Base-by-base conservation (phyloP, 2,888 invertebrate genomes). In the Amphipyra berbera region DNA sequence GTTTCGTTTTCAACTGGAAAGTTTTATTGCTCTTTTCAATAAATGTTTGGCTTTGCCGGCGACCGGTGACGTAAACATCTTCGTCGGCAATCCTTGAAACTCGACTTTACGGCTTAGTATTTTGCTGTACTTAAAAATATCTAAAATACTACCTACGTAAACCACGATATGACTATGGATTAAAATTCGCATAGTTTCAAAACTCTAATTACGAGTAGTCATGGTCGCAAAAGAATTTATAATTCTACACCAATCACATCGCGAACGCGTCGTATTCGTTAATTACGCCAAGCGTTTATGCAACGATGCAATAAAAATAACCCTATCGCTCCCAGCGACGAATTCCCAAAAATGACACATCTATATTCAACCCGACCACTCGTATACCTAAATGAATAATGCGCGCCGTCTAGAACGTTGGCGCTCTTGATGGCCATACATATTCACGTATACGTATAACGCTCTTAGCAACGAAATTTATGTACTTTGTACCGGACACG, bases 311-410 rank as follows among this genome's bases (percentile, higher is more conserved):
- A 44, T 60, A 1, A 64, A 63, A 67, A 64, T 67, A 75, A 58
- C 58, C 54, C 30, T 54, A 56, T 59, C 33, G 57, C 57, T 44
- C 35, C 30, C 47, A 57, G 56, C 35, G n/a, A 72, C 56, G 44
- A 42, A 61, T 55, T 41, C 21, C 30, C 59, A 56, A 78, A 76
- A 64, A 64, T 67, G 47, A 61, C 52, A 58, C 45, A 53, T 62
- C 54, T 65, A 62, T 61, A 73, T 67, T 67, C 61, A 42, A 54
- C 38, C 37, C 64, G 44, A 45, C 46, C 54, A 44, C 50, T 58
- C 53, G 30, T 49, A 47, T 35, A 63, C 59, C 63, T 68, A 75
- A 68, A 75, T 76, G 69, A 78, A 73, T 70, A 73, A 79, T 73
- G 61, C 60, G 61, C 40, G 52, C 62, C 45, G 66, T 76, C 68